Evolutionary conservation across 2,797 vertebrate genomes (phyloP).

Genomic region (Pangasius mekongensis): DNA sequence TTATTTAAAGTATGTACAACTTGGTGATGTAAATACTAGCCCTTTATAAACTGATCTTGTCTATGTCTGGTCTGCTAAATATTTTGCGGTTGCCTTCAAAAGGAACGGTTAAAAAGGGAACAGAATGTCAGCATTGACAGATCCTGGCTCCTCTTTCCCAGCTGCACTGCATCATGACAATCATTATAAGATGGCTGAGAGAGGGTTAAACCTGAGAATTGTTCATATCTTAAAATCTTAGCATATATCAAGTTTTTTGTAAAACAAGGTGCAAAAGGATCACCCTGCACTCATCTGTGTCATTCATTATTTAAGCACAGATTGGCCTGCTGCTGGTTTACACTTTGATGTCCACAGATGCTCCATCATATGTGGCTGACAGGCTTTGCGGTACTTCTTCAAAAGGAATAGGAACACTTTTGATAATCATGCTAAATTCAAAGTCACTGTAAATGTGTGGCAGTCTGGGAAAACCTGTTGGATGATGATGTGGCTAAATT

Average conservation of each 20-base stretch:
- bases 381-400: constrained; percentile 62
- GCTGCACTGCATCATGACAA: neutral
- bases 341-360: constrained; percentile 68
- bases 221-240: neutral
- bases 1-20: neutral
- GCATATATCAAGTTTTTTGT: neutral
- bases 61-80: neutral
- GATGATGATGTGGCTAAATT: neutral
- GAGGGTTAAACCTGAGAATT: neutral
- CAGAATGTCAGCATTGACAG: neutral
- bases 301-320: constrained; percentile 66
- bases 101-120: neutral
- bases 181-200: too few species aligned
- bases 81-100: neutral
- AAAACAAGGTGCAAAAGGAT: constrained; percentile 6
- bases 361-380: constrained; percentile 62
- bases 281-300: constrained; percentile 64
- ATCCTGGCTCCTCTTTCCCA: neutral
- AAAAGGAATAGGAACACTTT: constrained; percentile 60
- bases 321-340: constrained; percentile 58
- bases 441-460: constrained; percentile 16
- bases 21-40: neutral
- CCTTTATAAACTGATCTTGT: neutral
- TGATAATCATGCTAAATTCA: constrained; percentile 40
- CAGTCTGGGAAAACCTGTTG: constrained; percentile 3